A percentile compares a stretch with the other conserved stretches of the same genome.
phyloP scores from a whole-genome alignment of 92 coral and sea anemone genomes.

The Umimayanthus chanpuru region DNA sequence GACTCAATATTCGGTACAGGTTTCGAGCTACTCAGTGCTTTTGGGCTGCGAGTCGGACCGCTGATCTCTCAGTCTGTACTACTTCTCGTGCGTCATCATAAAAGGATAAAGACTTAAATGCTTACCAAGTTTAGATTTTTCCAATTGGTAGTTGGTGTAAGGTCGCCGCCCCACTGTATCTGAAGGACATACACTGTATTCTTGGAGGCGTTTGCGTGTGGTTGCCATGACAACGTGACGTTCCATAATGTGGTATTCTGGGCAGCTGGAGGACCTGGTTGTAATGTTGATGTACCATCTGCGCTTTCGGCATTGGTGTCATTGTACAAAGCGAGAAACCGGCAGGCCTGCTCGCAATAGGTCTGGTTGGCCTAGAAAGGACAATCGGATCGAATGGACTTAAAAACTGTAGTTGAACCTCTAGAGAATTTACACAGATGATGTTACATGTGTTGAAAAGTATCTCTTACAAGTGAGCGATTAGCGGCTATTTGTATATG shows the following conservation, averaged over 20 bases:
- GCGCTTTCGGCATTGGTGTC: background rate
- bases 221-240: constrained; percentile 29
- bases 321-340: constrained; percentile 2
- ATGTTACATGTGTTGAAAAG: background rate
- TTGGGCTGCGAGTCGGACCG: too few species aligned
- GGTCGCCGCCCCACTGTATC: constrained; percentile 32
- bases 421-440: background rate
- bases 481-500: too few species aligned
- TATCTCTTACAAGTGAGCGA: background rate
- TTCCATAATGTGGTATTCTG: constrained; percentile 3
- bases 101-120: background rate
- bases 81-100: too few species aligned
- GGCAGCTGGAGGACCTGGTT: constrained; percentile 21
- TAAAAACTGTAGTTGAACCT: background rate
- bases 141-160: background rate
- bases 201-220: constrained; percentile 18
- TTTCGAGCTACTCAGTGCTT: too few species aligned
- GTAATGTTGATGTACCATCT: constrained; percentile 10
- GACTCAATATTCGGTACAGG: too few species aligned
- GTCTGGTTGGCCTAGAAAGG: background rate
- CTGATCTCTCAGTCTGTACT: too few species aligned
- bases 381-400: background rate
- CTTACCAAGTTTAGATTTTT: constrained; percentile 36
- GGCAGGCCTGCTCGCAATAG: constrained; percentile 18
- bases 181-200: constrained; percentile 20